phyloP scores from a whole-genome alignment of 2,797 vertebrate species.

The Notamacropus eugenii region DNA sequence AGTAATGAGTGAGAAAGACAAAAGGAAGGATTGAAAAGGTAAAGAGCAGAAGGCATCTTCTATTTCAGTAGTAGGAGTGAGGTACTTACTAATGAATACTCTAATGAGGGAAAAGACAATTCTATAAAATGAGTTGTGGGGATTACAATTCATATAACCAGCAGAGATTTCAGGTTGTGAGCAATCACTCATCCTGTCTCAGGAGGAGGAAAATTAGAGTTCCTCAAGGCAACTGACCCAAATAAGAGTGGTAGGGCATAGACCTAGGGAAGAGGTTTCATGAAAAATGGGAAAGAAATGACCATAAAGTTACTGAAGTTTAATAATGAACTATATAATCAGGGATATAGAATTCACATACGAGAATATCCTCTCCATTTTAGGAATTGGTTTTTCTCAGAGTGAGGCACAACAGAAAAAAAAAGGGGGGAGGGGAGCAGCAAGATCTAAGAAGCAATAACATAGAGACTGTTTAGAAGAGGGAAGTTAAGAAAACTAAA shows the following conservation, averaged over 20 bases:
- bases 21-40: background rate
- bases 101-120: background rate
- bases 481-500: background rate
- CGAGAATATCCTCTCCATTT: background rate
- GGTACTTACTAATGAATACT: too few relatives aligned
- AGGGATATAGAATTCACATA: background rate
- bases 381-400: background rate
- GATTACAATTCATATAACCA: background rate
- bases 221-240: background rate
- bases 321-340: background rate
- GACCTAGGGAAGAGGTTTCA: background rate
- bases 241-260: background rate
- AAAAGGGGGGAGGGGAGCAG: background rate
- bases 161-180: background rate
- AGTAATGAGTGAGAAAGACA: background rate
- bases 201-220: background rate
- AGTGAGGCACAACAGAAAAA: background rate
- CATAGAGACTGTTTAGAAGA: background rate
- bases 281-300: background rate
- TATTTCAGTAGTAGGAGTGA: background rate
- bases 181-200: background rate
- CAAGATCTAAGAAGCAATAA: background rate
- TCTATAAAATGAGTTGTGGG: background rate
- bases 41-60: background rate
- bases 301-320: background rate